A percentile compares a stretch with the other conserved stretches of the same genome.
Evolutionary conservation across 2,797 vertebrate genomes (phyloP).

Genomic region (Okamejei kenojei): DNA sequence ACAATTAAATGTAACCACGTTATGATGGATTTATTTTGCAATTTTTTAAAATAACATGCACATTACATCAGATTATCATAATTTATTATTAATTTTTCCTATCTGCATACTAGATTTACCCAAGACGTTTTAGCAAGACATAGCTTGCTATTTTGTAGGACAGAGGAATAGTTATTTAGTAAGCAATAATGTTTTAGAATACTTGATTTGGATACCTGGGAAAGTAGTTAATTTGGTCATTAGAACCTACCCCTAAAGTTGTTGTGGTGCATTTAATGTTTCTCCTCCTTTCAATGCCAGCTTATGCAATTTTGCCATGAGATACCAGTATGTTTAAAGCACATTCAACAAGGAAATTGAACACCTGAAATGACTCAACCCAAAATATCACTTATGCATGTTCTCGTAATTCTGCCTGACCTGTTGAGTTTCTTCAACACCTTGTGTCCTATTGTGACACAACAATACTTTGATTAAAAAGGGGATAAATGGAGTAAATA

Average conservation of each 20-base stretch:
- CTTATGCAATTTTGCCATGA: too few species aligned
- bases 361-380: not conserved
- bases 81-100: not conserved
- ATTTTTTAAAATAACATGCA: not conserved
- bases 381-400: too few species aligned
- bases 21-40: not conserved
- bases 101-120: not conserved
- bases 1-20: not conserved
- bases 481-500: not conserved
- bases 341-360: not conserved
- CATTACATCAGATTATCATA: not conserved
- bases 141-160: not conserved
- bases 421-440: too few species aligned
- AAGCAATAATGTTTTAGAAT: not conserved
- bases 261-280: not conserved
- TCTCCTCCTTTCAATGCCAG: not conserved
- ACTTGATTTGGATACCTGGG: not conserved
- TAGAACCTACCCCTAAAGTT: not conserved
- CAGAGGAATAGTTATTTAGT: not conserved
- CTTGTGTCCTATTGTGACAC: not conserved
- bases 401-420: too few species aligned
- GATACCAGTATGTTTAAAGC: not conserved
- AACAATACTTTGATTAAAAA: not conserved
- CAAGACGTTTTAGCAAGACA: not conserved
- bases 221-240: not conserved